A percentile compares a stretch with the other conserved stretches of the same genome.
phyloP scores from a whole-genome alignment of 2,113 vertebrate genomes.

The Zosterops pallidus region DNA sequence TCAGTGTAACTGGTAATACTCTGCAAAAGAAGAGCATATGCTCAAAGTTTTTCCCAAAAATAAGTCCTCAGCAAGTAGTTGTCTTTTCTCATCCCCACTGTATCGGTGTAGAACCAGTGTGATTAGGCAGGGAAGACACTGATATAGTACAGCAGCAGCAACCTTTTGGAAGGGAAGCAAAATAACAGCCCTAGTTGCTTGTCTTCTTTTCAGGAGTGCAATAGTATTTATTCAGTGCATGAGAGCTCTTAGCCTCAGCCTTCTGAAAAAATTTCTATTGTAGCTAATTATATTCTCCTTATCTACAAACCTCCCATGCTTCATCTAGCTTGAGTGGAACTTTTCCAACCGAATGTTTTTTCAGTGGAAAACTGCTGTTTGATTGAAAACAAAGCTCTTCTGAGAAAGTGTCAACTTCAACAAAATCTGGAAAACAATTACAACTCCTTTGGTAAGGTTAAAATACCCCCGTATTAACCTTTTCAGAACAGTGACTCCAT shows the following conservation, averaged over 20 bases:
- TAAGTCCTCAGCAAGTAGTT: not conserved
- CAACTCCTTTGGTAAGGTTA: not conserved
- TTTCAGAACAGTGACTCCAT: constrained; percentile 25
- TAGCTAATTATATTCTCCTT: constrained; percentile 43
- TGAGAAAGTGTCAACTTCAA: constrained; percentile 37
- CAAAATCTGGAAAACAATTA: constrained; percentile 48
- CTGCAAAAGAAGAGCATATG: not conserved
- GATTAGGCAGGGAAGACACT: not conserved
- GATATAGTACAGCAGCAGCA: not conserved
- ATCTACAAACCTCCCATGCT: constrained; percentile 27
- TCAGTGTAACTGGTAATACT: not conserved
- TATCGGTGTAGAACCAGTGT: accelerated
- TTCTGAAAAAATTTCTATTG: constrained; percentile 41
- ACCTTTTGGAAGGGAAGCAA: not conserved
- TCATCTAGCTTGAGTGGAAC: constrained; percentile 33
- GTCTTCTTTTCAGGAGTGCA: not conserved
- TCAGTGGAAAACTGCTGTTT: constrained; percentile 25
- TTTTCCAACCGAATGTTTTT: not conserved
- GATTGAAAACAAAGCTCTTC: constrained; percentile 47
- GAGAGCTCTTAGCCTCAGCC: constrained; percentile 10
- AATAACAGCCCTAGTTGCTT: not conserved
- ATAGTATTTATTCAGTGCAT: not conserved
- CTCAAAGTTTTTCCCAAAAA: not conserved
- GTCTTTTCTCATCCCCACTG: not conserved
- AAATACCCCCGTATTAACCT: not conserved